Conservation (phyloP, 2,113 vertebrate species). For the Drymodes brunneopygia region DNA sequence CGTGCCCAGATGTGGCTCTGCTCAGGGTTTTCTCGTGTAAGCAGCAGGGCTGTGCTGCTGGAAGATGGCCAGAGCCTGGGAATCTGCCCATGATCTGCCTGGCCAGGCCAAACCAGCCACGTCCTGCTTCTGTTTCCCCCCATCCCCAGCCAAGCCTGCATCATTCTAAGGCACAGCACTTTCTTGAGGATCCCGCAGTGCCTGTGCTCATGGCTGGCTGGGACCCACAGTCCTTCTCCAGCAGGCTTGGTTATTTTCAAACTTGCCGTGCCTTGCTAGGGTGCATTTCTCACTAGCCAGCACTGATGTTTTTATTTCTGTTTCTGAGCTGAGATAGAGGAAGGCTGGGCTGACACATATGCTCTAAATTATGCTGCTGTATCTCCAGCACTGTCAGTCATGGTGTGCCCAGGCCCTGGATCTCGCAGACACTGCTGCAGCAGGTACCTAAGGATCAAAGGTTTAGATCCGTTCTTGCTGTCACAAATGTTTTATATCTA, state of each 20-base stretch:
- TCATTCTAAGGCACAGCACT: background rate
- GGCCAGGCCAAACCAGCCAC: background rate
- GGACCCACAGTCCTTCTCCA: background rate
- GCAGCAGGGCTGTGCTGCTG: background rate
- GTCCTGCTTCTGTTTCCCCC: background rate
- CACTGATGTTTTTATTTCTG: background rate
- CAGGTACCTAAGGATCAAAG: slow-evolving; percentile 41
- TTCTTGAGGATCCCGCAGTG: fast-evolving
- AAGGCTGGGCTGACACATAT: background rate
- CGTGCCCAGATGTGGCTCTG: fast-evolving
- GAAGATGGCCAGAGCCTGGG: background rate
- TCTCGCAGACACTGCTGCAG: background rate
- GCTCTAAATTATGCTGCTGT: background rate
- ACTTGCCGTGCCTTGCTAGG: background rate
- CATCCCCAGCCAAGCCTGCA: background rate
- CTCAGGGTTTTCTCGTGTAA: background rate
- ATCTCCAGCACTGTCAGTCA: slow-evolving; percentile 33
- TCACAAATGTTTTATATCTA: slow-evolving; percentile 32
- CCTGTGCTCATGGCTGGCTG: background rate
- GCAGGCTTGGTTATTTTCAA: background rate
- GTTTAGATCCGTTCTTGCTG: slow-evolving; percentile 40
- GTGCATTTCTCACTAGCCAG: background rate
- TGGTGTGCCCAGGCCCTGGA: background rate
- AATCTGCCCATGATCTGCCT: background rate
- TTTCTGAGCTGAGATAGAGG: background rate